Evolutionary conservation across 1,140 invertebrate genomes (phyloP).

Genomic region (Tetragonula clypearis): DNA sequence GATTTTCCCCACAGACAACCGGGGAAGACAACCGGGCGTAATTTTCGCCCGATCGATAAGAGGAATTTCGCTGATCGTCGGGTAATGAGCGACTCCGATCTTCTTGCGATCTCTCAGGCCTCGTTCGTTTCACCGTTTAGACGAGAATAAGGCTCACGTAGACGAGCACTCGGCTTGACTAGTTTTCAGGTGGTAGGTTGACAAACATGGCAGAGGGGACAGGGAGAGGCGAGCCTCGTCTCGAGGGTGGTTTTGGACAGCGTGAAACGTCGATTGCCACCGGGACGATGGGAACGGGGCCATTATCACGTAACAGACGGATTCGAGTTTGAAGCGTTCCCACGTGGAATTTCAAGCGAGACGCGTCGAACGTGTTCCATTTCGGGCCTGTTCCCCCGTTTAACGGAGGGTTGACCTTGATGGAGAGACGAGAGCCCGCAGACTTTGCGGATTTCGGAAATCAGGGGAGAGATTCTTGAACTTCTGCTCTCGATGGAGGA

Average conservation of each 20-base stretch:
- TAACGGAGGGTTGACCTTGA: neutral
- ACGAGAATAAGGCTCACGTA: neutral
- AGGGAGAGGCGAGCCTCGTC: neutral
- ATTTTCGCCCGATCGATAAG: conserved; percentile 76
- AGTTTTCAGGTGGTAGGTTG: neutral
- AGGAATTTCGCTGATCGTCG: conserved; percentile 76
- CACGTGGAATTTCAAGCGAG: conserved; percentile 55
- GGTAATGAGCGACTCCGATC: conserved; percentile 73
- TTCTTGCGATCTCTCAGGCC: conserved; percentile 48
- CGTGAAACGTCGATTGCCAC: conserved; percentile 50
- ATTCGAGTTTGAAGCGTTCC: conserved; percentile 44
- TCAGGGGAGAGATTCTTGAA: neutral
- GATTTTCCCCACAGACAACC: conserved; percentile 36
- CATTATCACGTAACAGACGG: conserved; percentile 69
- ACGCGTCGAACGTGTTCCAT: conserved; percentile 27
- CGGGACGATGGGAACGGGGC: conserved; percentile 32
- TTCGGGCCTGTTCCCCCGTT: neutral
- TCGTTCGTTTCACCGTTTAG: conserved; percentile 4
- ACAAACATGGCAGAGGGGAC: conserved; percentile 4
- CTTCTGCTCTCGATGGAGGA: no score
- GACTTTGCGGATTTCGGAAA: neutral
- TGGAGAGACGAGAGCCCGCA: no score
- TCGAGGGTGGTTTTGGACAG: conserved; percentile 40
- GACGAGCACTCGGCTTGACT: neutral
- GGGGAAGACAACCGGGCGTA: conserved; percentile 46